Evolutionary conservation across 2,113 vertebrate species (phyloP).

Genomic region (Aptenodytes patagonicus): DNA sequence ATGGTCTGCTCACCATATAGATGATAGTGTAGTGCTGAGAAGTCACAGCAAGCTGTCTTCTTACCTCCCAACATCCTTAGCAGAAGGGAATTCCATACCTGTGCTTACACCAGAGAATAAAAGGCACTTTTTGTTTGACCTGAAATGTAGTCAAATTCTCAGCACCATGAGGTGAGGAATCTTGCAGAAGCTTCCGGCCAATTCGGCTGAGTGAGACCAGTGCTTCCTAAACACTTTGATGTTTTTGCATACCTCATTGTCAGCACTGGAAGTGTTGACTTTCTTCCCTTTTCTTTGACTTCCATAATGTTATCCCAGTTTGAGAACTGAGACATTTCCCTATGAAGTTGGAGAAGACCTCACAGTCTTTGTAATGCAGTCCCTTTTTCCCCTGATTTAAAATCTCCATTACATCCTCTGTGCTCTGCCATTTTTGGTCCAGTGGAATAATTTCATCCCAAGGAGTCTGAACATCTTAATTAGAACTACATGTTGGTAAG

Average conservation of each 20-base stretch:
- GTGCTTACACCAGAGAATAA: neutral
- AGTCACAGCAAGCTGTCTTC: neutral
- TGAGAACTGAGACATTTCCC: neutral
- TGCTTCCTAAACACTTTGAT: neutral
- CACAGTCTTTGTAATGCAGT: neutral
- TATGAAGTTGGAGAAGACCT: neutral
- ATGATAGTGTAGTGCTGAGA: neutral
- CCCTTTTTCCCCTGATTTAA: neutral
- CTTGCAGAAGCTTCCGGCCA: neutral
- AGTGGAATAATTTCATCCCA: neutral
- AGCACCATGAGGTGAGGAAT: accelerated
- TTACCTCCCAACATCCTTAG: neutral
- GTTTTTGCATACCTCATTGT: neutral
- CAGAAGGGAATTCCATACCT: neutral
- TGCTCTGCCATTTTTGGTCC: neutral
- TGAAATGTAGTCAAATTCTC: neutral
- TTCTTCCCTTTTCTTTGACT: neutral
- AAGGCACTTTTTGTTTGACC: neutral
- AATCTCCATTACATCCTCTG: neutral
- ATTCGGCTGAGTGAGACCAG: neutral
- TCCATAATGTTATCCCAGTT: neutral
- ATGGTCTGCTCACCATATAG: neutral
- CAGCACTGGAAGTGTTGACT: neutral
- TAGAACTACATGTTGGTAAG: neutral
- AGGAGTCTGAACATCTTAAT: neutral